These are phyloP conservation scores for Amphibalanus amphitrite DNA, from an alignment of 1,140 invertebrate species.

Conservation along the genomic window DNA sequence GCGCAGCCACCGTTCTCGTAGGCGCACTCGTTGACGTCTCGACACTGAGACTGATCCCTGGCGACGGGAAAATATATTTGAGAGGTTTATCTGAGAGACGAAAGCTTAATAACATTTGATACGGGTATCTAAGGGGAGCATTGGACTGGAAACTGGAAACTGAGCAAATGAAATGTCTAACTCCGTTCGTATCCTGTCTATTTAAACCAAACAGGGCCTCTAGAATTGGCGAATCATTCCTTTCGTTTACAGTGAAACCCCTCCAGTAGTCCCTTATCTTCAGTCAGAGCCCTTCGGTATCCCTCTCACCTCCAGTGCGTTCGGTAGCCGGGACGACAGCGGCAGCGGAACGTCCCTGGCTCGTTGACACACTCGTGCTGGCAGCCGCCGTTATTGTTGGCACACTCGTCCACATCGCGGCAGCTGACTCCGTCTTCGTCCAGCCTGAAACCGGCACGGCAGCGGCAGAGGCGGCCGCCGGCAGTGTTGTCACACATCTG, in stretches of 20 bases:
- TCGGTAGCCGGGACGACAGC: conserved; percentile 25
- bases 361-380: conserved; percentile 33
- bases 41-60: conserved; percentile 12
- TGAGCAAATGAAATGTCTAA: no score
- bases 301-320: background rate
- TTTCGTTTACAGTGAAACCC: no score
- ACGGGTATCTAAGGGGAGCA: no score
- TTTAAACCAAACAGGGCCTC: no score
- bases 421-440: conserved; percentile 24
- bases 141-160: no score
- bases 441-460: conserved; percentile 23
- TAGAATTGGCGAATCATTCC: no score
- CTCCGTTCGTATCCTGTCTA: no score
- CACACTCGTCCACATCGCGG: conserved; percentile 47
- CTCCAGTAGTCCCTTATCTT: no score
- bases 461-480: conserved; percentile 52
- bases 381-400: conserved; percentile 30
- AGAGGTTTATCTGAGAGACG: no score
- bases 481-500: conserved; percentile 49
- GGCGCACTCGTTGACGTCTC: conserved; percentile 19
- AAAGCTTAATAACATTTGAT: no score
- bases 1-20: conserved; percentile 22
- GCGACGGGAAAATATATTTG: background rate
- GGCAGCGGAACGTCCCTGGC: conserved; percentile 32
- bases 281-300: no score